Evolutionary conservation across 2,113 vertebrate species (phyloP), one percentile per base, ranked within the genome.

Genomic region (Galeopterus variegatus): DNA sequence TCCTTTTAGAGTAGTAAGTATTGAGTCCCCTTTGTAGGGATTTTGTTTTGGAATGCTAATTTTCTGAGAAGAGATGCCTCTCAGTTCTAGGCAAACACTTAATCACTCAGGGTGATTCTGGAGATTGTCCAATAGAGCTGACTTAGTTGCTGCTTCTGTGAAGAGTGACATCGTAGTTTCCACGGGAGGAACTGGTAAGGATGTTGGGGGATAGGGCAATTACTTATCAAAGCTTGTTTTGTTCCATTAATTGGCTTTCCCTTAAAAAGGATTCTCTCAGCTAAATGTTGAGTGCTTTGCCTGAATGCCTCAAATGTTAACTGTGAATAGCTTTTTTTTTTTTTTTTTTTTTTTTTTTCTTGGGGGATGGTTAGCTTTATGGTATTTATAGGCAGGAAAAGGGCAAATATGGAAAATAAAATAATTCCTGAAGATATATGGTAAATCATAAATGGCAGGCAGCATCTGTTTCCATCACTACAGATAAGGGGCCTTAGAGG

Each of bases 31-130:
- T 86, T 91, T 58, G 21, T 79, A 79, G 58, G 76, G 52, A 76
- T 77, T 88, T 88, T 93, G 60, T 93, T 90, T 90, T 69, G 41
- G 72, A 95, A 94, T 95, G 62, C 54, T 95, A 64, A 67, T 95
- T 95, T 94, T 94, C 88, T 93, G 33, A 90, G 80, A 88, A 97
- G 62, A 92, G 65, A 93, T 88, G 50, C 19, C 72, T 91, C 69
- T 69, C 50, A 41, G 36, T 96, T 95, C 45, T 92, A 79, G 56
- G 41, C 14, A 94, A 95, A 64, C 36, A 86, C 11, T 65, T 13
- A 58, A 58, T 3, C 41, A 85, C 64, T 79, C n/a, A 24, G 33
- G 69, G 50, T 90, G 58, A 70, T 81, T 70, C 14, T 91, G 72
- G 48, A 84, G 81, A 26, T 88, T 86, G n/a, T 94, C 90, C 56